phyloP scores from a whole-genome alignment of 2,797 vertebrate species.

The Rhincodon typus region DNA sequence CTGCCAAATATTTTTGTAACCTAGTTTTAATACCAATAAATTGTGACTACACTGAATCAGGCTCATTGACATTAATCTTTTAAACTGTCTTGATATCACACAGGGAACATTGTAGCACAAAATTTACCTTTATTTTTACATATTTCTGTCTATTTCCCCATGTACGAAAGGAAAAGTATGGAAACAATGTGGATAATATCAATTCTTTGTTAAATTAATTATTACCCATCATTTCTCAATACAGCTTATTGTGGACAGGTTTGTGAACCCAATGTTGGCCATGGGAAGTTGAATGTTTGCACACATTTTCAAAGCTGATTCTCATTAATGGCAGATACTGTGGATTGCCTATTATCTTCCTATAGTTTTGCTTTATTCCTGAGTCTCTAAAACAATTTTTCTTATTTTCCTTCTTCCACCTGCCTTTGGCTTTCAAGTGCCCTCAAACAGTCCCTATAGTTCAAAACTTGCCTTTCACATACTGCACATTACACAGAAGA shows the following conservation, averaged over 20 bases:
- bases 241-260: not conserved
- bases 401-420: not conserved
- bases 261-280: not conserved
- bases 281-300: not conserved
- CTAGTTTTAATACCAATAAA: not conserved
- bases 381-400: not conserved
- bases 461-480: not conserved
- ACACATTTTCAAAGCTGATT: not conserved
- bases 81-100: not conserved
- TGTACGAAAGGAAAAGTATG: not conserved
- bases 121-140: not conserved
- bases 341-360: not conserved
- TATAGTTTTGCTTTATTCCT: not conserved
- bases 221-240: not conserved
- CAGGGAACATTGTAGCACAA: not conserved
- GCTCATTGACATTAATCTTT: not conserved
- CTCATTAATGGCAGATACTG: not conserved
- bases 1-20: not conserved
- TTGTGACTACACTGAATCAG: not conserved
- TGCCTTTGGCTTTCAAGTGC: not conserved
- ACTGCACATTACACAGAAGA: not conserved
- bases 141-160: not conserved
- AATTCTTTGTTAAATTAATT: not conserved
- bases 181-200: not conserved
- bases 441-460: not conserved